Base-by-base conservation (phyloP, 2,797 vertebrate genomes). In the Ptychadena robeensis region DNA sequence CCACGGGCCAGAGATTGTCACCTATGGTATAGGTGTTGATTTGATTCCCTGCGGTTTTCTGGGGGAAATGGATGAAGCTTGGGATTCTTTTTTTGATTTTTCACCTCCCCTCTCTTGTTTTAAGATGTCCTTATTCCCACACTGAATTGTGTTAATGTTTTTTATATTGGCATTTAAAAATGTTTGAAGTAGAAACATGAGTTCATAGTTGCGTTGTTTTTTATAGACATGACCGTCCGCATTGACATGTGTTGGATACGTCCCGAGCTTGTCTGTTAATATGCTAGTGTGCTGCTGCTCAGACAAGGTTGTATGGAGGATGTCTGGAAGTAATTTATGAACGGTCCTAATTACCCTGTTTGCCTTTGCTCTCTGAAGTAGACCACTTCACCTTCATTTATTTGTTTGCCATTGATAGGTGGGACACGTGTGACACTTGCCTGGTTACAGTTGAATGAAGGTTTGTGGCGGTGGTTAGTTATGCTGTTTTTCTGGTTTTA, bases 241-340 rank as follows among this genome's bases (percentile, higher is more conserved):
- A 86, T 0, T 86, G 73, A 67, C 86, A 79, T 64, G 88, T 93
- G 94, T 96, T 88, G 89, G 89, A 48, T 25, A 57, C 37, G 11
- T 18, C 12, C 38, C 37, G 32, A 18, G 32, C n/a, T n/a, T 22
- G 73, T 28, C 69, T 79, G 7, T 67, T 73, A 57, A 37, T 78
- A 69, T 66, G 68, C 37, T 53, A 30, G 31, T 35, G 25, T 18
- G 11, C 32, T 73, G 15, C 69, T 53, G 25, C 35, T 27, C 75
- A 59, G 44, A 79, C 70, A 84, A 63, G 44, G 75, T 79, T 73
- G 76, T 32, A 79, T 38, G 44, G 67, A 79, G 69, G 76, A 59
- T 68, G 69, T 73, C 70, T 79, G 70, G 44, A 73, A 67, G 40
- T 73, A 40, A 73, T 78, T 72, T 78, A 79, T 78, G 70, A 75